Conservation (phyloP, 2,113 vertebrate species). For the Mormoops blainvillei region DNA sequence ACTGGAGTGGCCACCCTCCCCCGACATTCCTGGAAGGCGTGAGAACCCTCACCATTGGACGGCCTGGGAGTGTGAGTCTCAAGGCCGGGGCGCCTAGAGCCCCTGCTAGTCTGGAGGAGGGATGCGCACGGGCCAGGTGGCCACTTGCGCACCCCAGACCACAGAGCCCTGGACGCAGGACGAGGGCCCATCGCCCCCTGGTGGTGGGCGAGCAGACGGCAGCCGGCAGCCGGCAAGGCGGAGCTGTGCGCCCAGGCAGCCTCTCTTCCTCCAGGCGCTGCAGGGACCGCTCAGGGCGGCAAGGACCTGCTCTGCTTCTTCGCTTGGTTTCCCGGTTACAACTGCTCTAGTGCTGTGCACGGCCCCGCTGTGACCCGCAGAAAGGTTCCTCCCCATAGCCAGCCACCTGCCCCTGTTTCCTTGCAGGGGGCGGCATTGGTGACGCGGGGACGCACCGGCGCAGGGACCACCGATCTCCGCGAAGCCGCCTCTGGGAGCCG, state of each 20-base stretch:
- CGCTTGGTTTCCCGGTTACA: background rate
- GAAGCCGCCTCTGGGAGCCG: background rate
- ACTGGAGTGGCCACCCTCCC: background rate
- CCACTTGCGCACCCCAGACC: background rate
- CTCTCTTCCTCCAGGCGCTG: background rate
- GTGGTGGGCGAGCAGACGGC: background rate
- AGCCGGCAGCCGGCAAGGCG: background rate
- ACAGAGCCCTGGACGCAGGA: background rate
- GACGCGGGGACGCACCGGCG: too few species aligned
- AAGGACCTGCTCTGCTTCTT: too few species aligned
- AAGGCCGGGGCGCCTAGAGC: background rate
- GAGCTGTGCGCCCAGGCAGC: background rate
- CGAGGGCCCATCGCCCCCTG: conserved; percentile 1
- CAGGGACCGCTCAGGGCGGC: rapidly evolving
- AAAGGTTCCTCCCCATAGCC: background rate
- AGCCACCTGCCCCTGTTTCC: background rate
- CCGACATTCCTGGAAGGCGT: background rate
- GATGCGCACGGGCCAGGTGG: too few species aligned
- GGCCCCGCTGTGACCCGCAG: rapidly evolving
- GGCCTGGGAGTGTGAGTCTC: background rate
- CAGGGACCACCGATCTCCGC: background rate
- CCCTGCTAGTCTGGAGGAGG: background rate
- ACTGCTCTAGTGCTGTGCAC: background rate
- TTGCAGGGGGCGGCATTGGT: background rate
- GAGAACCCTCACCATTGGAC: background rate